These are phyloP conservation scores for Falco punctatus DNA, from an alignment of 2,113 vertebrate species.

Conservation along the genomic window DNA sequence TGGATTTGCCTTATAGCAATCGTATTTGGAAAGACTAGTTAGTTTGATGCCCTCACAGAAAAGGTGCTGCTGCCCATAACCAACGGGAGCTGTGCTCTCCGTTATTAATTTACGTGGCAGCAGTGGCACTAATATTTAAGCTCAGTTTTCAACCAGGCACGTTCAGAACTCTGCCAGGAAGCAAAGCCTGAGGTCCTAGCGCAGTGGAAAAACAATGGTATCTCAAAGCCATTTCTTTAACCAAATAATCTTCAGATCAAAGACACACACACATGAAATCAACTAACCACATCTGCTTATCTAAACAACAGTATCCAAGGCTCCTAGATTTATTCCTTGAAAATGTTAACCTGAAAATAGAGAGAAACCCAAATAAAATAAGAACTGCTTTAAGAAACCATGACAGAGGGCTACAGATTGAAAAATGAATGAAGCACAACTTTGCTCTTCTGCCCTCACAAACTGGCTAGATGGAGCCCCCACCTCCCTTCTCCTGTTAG, in stretches of 20 bases:
- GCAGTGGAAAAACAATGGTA: not conserved
- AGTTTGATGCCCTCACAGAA: not conserved
- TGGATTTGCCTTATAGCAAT: not conserved
- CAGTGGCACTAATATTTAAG: not conserved
- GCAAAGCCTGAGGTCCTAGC: not conserved
- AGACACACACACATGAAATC: slow-evolving; percentile 18
- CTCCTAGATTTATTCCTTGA: slow-evolving; percentile 9
- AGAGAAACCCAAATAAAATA: slow-evolving; percentile 19
- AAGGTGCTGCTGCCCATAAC: not conserved
- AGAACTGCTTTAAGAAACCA: not conserved
- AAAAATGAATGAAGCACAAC: not conserved
- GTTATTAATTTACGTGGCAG: slow-evolving; percentile 12
- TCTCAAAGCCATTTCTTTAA: not conserved
- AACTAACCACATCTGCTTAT: slow-evolving; percentile 14
- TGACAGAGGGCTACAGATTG: not conserved
- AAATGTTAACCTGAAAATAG: slow-evolving; percentile 8
- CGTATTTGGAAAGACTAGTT: not conserved
- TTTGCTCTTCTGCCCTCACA: not conserved
- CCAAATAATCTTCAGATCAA: slow-evolving; percentile 23
- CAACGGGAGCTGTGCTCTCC: slow-evolving; percentile 35
- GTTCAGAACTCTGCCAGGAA: not conserved
- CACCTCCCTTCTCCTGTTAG: not conserved
- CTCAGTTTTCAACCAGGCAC: not conserved
- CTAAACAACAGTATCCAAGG: not conserved
- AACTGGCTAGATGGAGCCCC: not conserved